These are phyloP conservation scores for Sinodicranocentrus sp. DNA, from an alignment of 2,888 invertebrate genomes.

Conservation along the genomic window DNA sequence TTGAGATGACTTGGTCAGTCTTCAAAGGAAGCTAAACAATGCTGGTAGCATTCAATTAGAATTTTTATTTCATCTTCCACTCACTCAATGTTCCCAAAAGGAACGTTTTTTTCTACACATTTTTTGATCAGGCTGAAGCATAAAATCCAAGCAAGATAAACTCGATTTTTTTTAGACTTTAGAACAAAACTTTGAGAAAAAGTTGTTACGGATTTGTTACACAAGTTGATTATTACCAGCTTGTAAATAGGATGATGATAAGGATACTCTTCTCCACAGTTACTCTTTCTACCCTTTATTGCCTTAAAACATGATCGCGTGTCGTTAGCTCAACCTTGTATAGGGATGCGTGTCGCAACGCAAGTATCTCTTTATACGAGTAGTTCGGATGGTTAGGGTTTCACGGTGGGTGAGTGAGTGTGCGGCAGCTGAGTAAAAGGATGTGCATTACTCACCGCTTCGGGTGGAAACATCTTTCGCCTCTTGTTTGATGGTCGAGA, in stretches of 20 bases:
- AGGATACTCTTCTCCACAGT: constrained; percentile 18
- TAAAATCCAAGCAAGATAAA: too few relatives aligned
- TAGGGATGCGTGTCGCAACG: too few relatives aligned
- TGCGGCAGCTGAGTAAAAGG: constrained; percentile 57
- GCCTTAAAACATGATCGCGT: constrained; percentile 66
- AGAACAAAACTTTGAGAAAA: too few relatives aligned
- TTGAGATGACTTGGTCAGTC: constrained; percentile 24
- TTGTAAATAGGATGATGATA: constrained; percentile 38
- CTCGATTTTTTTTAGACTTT: too few relatives aligned
- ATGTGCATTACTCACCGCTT: constrained; percentile 59
- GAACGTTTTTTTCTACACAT: too few relatives aligned
- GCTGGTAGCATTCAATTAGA: too few relatives aligned
- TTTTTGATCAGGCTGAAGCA: too few relatives aligned
- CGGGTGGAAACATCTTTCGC: neutral
- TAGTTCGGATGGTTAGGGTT: constrained; percentile 63
- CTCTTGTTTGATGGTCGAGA: too few relatives aligned
- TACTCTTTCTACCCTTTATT: constrained; percentile 42
- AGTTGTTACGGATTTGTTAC: too few relatives aligned
- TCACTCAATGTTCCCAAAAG: too few relatives aligned
- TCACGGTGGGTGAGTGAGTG: constrained; percentile 68
- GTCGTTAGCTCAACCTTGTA: constrained; percentile 28
- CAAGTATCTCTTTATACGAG: neutral
- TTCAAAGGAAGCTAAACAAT: neutral
- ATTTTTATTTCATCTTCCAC: too few relatives aligned
- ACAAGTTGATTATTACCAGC: too few relatives aligned